Evolutionary conservation across 2,888 invertebrate species (phyloP).

Genomic region (Hyposoter dolosus): DNA sequence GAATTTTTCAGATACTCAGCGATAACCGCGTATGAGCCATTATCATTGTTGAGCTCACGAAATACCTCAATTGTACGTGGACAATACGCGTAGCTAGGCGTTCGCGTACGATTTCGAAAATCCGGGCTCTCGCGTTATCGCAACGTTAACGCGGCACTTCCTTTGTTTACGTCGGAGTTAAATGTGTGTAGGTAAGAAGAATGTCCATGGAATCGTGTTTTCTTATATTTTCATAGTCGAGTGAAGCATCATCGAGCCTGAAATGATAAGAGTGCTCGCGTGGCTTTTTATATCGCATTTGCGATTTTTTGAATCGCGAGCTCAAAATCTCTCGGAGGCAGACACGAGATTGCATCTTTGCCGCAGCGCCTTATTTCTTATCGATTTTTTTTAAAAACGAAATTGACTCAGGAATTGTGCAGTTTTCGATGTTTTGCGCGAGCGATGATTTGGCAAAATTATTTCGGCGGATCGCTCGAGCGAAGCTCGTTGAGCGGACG

Average conservation of each 20-base stretch:
- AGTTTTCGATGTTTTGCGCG: background rate
- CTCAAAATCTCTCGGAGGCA: background rate
- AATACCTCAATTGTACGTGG: constrained; percentile 9
- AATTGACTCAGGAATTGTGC: background rate
- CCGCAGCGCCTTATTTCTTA: background rate
- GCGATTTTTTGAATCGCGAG: background rate
- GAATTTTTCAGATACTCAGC: constrained; percentile 9
- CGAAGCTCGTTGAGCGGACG: too few species aligned
- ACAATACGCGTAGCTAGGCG: constrained; percentile 12
- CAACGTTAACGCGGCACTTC: constrained; percentile 39
- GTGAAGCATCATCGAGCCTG: background rate
- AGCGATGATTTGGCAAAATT: background rate
- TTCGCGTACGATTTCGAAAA: constrained; percentile 37
- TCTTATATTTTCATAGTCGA: constrained; percentile 11
- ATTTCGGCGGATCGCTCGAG: too few species aligned
- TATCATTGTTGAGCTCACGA: constrained; percentile 7
- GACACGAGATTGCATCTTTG: background rate
- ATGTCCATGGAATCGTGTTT: constrained; percentile 13
- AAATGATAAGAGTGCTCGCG: constrained; percentile 19
- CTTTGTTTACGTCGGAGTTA: constrained; percentile 56
- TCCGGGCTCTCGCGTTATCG: constrained; percentile 52
- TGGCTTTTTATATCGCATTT: background rate
- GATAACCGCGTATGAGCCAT: constrained; percentile 29
- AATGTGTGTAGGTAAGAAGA: constrained; percentile 16
- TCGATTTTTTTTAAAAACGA: constrained; percentile 31